Percentiles rank a stretch among this genome's conserved stretches.
Conservation (phyloP, 92 coral and sea anemone genomes). For the Bergia sp. region DNA sequence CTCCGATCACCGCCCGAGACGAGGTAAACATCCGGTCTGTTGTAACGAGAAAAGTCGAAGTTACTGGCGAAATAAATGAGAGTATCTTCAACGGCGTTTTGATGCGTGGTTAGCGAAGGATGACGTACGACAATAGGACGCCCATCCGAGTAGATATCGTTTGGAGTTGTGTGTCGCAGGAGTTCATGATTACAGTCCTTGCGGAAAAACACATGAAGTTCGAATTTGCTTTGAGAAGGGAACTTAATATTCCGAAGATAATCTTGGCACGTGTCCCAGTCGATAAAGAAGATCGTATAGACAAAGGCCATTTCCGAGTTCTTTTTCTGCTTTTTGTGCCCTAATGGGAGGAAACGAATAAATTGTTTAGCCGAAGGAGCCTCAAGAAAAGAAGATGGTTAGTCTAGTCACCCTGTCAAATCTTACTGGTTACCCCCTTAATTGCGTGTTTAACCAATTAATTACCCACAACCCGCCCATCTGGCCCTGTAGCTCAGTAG, state of each 20-base stretch:
- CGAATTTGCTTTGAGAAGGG: slow-evolving; percentile 73
- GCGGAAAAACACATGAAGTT: slow-evolving; percentile 78
- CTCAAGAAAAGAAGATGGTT: not conserved
- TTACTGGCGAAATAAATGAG: slow-evolving; percentile 79
- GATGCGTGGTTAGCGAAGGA: slow-evolving; percentile 74
- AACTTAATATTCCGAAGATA: slow-evolving; percentile 70
- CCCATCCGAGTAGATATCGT: slow-evolving; percentile 70
- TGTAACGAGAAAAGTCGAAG: slow-evolving; percentile 78
- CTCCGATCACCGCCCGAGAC: slow-evolving; percentile 87
- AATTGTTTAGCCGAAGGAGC: not conserved
- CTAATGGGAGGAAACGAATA: not conserved
- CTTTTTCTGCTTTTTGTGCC: not conserved
- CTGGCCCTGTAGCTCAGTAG: no score
- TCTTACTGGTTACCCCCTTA: no score
- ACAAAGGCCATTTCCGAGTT: slow-evolving; percentile 61
- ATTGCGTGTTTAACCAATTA: no score
- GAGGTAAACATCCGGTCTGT: slow-evolving; percentile 82
- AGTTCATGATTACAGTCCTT: slow-evolving; percentile 75
- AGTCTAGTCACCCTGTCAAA: no score
- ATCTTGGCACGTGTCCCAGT: slow-evolving; percentile 74
- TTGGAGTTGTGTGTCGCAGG: slow-evolving; percentile 62
- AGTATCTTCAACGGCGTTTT: slow-evolving; percentile 79
- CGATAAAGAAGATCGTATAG: slow-evolving; percentile 77
- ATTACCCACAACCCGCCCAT: no score
- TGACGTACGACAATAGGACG: slow-evolving; percentile 71